Evolutionary conservation across 1,140 invertebrate genomes (phyloP), one percentile per base, ranked within the genome.

Genomic region (Drosophila chauvacae): DNA sequence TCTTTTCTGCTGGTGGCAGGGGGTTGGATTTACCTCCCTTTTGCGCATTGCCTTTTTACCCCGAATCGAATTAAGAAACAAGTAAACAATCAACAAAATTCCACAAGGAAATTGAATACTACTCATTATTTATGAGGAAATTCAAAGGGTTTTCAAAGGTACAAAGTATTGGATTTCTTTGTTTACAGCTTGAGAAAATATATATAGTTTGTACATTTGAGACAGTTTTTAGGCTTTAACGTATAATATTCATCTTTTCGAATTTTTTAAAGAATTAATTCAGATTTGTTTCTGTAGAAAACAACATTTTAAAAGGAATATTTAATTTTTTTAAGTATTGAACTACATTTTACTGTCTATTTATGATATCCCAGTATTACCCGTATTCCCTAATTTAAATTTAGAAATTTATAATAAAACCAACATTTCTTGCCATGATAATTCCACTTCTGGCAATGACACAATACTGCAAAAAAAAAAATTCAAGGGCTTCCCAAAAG

Each of bases 31-130:
- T 79, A 59, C 55, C 56, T 58, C 72, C 68, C 61, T 85, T 83
- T 90, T 88, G 84, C 84, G 84, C 84, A 90, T 90, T 55, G 33
- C 80, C 81, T 63, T 66, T 86, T 81, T 68, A 70, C 23, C 9
- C 23, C 33, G 16, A 77, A 55, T 39, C 48, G 47, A 35, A 37
- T 68, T 51, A 53, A 59, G 13, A 14, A 55, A 53, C 20, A 28
- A 71, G 72, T 76, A 63, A 76, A 81, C 59, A 78, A n/a, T 56
- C 60, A 64, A 60, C 63, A 71, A 71, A 59, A 72, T 51, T 71
- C 44, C 65, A 20, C 11, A 16, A 69, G 23, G 50, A 62, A 65
- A 47, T 28, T 18, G 1, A 62, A 45, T 7, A 47, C 39, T 45
- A 35, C 16, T 61, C 20, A 65, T 23, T 18, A 23, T 39, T 39